phyloP scores from a whole-genome alignment of 2,888 invertebrate genomes.

The Molanna angustata region DNA sequence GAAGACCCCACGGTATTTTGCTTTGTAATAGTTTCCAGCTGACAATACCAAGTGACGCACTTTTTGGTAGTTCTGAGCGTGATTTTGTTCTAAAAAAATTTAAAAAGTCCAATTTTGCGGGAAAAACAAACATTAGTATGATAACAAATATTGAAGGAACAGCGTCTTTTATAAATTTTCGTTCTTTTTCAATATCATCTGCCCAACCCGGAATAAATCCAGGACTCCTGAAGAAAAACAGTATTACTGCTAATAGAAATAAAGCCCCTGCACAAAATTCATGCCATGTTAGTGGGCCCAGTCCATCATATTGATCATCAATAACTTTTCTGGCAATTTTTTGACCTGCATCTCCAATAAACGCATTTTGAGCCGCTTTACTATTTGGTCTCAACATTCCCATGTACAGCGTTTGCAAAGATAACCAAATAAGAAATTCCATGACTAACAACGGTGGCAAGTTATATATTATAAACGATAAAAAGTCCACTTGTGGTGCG shows the following conservation, averaged over 20 bases:
- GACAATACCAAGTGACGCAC: no score
- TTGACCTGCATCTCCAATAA: not conserved
- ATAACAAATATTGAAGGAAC: not conserved
- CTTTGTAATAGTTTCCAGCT: not conserved
- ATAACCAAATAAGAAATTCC: not conserved
- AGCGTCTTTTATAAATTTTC: not conserved
- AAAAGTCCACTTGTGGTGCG: not conserved
- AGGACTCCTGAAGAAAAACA: not conserved
- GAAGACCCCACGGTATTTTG: not conserved
- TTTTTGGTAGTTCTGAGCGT: no score
- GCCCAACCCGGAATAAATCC: not conserved
- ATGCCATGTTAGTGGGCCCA: not conserved
- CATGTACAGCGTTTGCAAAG: not conserved
- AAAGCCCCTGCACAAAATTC: not conserved
- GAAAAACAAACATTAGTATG: not conserved
- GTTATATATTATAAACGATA: not conserved
- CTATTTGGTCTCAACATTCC: slow-evolving; percentile 5
- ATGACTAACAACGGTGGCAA: not conserved
- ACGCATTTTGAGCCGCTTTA: not conserved
- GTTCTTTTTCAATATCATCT: not conserved
- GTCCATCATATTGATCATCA: not conserved
- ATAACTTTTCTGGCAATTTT: not conserved
- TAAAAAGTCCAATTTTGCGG: not conserved
- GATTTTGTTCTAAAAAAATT: no score
- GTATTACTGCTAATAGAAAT: not conserved